Conservation (phyloP, 30 jellyfish, hydroid and myxozoan genomes). For the Calvadosia cruxmelitensis region DNA sequence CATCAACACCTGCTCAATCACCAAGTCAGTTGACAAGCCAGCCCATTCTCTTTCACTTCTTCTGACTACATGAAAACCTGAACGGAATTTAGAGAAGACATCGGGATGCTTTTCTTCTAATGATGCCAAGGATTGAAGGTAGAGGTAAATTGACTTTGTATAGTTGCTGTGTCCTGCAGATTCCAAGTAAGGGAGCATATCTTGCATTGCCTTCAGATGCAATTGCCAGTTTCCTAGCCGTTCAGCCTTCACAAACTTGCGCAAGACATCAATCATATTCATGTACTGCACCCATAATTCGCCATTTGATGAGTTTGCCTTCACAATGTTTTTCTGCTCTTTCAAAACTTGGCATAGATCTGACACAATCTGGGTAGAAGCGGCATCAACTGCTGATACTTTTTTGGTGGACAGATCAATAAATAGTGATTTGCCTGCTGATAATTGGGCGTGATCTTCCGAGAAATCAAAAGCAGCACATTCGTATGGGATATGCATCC, state of each 20-base stretch:
- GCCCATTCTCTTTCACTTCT: constrained; percentile 43
- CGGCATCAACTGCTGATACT: no score
- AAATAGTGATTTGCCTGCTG: no score
- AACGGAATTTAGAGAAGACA: constrained; percentile 2
- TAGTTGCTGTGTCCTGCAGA: constrained; percentile 42
- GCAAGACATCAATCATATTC: constrained; percentile 7
- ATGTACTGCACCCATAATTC: constrained; percentile 29
- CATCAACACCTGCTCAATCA: constrained; percentile 46
- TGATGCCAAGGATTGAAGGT: constrained; percentile 18
- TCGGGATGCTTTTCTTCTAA: constrained; percentile 33
- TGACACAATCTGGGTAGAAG: no score
- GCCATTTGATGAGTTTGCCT: no score
- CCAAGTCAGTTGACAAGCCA: constrained; percentile 36
- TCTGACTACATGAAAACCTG: constrained; percentile 30
- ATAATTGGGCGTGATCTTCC: no score
- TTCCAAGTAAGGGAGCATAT: constrained; percentile 31
- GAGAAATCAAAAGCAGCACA: no score
- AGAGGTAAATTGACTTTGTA: constrained; percentile 33
- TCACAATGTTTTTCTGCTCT: no score
- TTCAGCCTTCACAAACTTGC: constrained; percentile 23
- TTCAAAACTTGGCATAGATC: no score
- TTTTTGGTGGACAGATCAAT: no score
- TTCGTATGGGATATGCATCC: no score
- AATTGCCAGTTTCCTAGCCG: constrained; percentile 24
- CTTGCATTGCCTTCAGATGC: constrained; percentile 10